These are phyloP conservation scores for Actias luna DNA, from an alignment of 2,888 invertebrate genomes.

Conservation along the genomic window DNA sequence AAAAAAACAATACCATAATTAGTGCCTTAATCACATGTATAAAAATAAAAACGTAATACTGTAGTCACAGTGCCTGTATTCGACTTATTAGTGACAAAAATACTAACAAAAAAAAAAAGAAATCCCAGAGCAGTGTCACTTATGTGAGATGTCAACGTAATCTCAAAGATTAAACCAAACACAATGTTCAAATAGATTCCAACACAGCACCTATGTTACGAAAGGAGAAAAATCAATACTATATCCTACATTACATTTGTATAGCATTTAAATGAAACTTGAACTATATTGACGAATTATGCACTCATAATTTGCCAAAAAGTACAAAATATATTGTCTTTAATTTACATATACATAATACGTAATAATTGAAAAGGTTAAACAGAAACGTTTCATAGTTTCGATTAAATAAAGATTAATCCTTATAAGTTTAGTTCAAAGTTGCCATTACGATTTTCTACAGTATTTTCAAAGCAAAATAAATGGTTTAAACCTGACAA, in stretches of 20 bases:
- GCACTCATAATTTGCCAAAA: neutral
- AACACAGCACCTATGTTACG: conserved; percentile 3
- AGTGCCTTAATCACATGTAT: neutral
- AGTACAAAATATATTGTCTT: neutral
- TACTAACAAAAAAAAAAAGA: neutral
- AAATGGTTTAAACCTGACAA: neutral
- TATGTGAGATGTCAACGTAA: neutral
- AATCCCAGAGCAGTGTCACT: neutral
- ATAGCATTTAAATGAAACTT: neutral
- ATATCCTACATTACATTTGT: neutral
- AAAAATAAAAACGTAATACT: conserved; percentile 1
- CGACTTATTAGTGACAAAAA: neutral
- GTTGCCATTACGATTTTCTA: neutral
- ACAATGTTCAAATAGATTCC: neutral
- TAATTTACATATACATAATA: neutral
- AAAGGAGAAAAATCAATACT: neutral
- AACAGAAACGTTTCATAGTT: neutral
- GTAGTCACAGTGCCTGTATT: neutral
- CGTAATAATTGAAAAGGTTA: neutral
- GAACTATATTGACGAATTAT: neutral
- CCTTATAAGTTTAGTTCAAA: neutral
- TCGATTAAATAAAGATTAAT: neutral
- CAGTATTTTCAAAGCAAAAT: neutral
- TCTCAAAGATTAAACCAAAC: neutral
- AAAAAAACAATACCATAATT: neutral